Base-by-base conservation (phyloP, 2,797 vertebrate genomes). In the Sebastes itinus region DNA sequence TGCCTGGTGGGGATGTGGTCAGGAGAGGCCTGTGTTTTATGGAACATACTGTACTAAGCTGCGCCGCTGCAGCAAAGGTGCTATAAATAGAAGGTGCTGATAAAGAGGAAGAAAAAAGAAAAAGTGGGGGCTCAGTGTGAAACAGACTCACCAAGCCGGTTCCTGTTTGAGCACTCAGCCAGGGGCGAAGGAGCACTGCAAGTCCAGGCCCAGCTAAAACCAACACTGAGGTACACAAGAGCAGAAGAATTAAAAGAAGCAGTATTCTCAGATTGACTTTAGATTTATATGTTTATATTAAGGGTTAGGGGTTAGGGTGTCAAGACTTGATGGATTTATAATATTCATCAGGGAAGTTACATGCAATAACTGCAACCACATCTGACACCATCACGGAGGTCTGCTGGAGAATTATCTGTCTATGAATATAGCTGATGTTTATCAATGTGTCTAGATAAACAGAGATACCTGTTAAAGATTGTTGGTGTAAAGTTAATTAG, bases 71-170 rank as follows among this genome's bases (percentile, higher is more conserved):
- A 90, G 92, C 85, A 75, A 89, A 88, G 73, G 12, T 22, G 76
- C 89, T 95, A 94, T 91, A 91, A 94, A 95, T 95, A 94, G 94
- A 94, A 87, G 75, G 70, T 72, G 83, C 89, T 89, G 89, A 92
- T 94, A 88, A 93, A 91, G 90, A 77, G 55, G 82, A 80, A 87
- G 83, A 75, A 83, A 78, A 72, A 76, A 68, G 72, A 79, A 85
- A 82, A 74, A 84, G 75, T 6, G 23, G n/a, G n/a, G 80, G n/a
- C 65, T 78, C 68, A 23, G 79, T 70, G 83, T 87, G 84, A 89
- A 88, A 82, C 59, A 18, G 74, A 88, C 77, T 89, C 77, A 30
- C 78, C 72, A 1, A 84, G 85, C 75, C 22, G 52, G 81, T 90
- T 90, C 82, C 73, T 75, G 87, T 90, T 86, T 72, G 75, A 93